Percentiles rank a stretch among this genome's conserved stretches.
These are phyloP conservation scores for Nesidiocoris tenuis DNA, from an alignment of 2,888 invertebrate species.

Conservation along the genomic window DNA sequence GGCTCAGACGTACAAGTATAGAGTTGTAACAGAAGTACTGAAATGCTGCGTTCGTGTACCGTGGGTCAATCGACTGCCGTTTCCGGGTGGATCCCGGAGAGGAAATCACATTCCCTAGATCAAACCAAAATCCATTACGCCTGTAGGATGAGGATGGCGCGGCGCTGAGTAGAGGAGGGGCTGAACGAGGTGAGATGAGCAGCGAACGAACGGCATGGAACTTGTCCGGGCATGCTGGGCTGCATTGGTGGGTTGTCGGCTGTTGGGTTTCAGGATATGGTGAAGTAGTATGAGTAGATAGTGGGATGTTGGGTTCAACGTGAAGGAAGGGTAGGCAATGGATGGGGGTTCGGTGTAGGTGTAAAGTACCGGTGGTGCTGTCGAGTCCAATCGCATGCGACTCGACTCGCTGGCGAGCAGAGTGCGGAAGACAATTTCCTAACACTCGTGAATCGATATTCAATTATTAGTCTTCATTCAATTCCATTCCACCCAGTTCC, in stretches of 20 bases:
- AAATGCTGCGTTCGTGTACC: neutral
- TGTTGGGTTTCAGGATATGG: too few species aligned
- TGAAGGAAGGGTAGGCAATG: neutral
- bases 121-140: slow-evolving; percentile 23
- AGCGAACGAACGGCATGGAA: neutral
- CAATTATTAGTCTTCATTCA: slow-evolving; percentile 23
- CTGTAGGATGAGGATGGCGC: neutral
- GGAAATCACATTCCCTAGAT: slow-evolving; percentile 20
- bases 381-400: neutral
- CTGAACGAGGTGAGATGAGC: neutral
- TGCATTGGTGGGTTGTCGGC: too few species aligned
- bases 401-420: neutral
- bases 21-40: neutral
- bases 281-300: too few species aligned
- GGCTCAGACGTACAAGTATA: neutral
- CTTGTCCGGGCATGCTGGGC: neutral
- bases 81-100: neutral
- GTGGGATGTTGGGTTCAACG: neutral
- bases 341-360: too few species aligned
- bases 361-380: neutral
- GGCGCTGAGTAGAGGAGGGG: neutral
- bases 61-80: neutral
- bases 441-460: slow-evolving; percentile 31
- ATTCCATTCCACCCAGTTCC: slow-evolving; percentile 29
- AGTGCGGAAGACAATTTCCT: slow-evolving; percentile 36